Base-by-base conservation (phyloP, 2,797 vertebrate genomes). In the Gymnopithys bicolor region DNA sequence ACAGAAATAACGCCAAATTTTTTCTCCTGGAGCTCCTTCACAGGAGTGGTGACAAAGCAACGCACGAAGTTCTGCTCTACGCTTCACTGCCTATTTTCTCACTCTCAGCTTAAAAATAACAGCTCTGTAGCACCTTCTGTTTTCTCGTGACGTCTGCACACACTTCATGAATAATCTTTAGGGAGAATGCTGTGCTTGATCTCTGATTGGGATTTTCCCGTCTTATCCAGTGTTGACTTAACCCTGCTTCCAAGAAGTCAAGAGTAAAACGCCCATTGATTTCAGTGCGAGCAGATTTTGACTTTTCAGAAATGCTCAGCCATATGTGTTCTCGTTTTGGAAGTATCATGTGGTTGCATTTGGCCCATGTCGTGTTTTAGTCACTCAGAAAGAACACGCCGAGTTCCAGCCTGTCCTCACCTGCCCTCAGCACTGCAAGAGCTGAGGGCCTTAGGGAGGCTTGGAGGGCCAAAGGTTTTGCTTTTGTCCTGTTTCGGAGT, bases 71-170 rank as follows among this genome's bases (percentile, higher is more conserved):
- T 94, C 21, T 37, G 63, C 68, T 84, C 86, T 84, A 41, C 3
- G 18, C 91, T 88, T 88, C 39, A 3, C 62, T 89, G 94, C 85
- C 70, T 93, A 21, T 93, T 93, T 97, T 91, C 93, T 93, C 93
- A 94, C 91, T 87, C 94, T 92, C 85, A 24, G 74, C 78, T 96
- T 96, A 97, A 96, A 96, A 96, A 94, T 95, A 95, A 81, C 93
- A 94, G 90, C 93, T 91, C 94, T 89, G 85, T 94, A 84, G 85
- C 95, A 96, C 94, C 91, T 96, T 95, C 94, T 95, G 93, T 90
- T 88, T 96, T 94, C 83, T 91, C 1, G 3, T 95, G 95, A 94
- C 63, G 33, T 96, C 94, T 86, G 1, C 87, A 37, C 67, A 53
- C 37, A 19, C 64, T 76, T 87, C 30, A 80, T 88, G 93, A 95